Evolutionary conservation across 2,888 invertebrate species (phyloP).

Genomic region (Campoplex capitator): DNA sequence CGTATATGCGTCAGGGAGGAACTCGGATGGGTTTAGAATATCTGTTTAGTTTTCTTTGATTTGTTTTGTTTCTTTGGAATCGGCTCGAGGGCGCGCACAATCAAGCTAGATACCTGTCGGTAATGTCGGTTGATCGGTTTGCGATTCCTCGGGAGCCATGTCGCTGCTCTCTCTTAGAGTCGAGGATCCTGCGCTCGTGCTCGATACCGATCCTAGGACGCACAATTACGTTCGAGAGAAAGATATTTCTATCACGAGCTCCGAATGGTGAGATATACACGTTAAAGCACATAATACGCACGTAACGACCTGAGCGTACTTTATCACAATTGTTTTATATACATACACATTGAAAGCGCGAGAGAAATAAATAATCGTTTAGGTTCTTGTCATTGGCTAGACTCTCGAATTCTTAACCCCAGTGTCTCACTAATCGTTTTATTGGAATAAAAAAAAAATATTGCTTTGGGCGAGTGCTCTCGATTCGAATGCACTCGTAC

Average conservation of each 20-base stretch:
- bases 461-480: too few species aligned
- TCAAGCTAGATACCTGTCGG: slow-evolving; percentile 79
- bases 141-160: slow-evolving; percentile 73
- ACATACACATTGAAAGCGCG: neutral
- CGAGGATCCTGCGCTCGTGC: slow-evolving; percentile 80
- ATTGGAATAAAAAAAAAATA: too few species aligned
- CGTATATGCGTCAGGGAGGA: slow-evolving; percentile 5
- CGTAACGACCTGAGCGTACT: slow-evolving; percentile 7
- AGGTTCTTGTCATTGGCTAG: too few species aligned
- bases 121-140: slow-evolving; percentile 72
- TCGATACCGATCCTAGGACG: slow-evolving; percentile 80
- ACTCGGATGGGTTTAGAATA: neutral
- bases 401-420: too few species aligned
- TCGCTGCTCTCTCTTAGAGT: slow-evolving; percentile 79
- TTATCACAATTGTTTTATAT: neutral
- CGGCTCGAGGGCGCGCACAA: slow-evolving; percentile 62
- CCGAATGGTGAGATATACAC: slow-evolving; percentile 20
- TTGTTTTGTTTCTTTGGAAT: slow-evolving; percentile 20
- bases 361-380: too few species aligned
- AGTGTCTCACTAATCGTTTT: too few species aligned
- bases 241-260: slow-evolving; percentile 26
- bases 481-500: too few species aligned
- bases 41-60: neutral
- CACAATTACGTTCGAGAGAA: slow-evolving; percentile 49
- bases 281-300: slow-evolving; percentile 8